Evolutionary conservation across 2,113 vertebrate genomes (phyloP).

Genomic region (Aepyceros melampus): DNA sequence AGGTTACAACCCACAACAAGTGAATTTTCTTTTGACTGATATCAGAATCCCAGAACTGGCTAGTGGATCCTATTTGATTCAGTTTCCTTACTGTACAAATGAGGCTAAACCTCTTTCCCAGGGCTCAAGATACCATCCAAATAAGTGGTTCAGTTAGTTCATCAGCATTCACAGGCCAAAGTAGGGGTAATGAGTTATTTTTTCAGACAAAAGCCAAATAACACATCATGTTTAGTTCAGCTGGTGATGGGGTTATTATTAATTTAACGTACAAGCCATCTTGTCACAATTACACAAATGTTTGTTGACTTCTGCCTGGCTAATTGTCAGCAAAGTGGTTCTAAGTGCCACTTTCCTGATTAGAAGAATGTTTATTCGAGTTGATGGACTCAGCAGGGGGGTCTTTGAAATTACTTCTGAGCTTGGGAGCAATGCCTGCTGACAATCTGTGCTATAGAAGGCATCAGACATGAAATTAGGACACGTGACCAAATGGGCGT

Average conservation of each 20-base stretch:
- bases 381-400: slow-evolving; percentile 52
- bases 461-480: neutral
- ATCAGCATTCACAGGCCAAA: neutral
- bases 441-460: neutral
- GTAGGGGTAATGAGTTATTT: neutral
- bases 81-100: neutral
- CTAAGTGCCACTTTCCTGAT: slow-evolving; percentile 69
- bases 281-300: slow-evolving; percentile 48
- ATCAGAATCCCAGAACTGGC: neutral
- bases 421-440: neutral
- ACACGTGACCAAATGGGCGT: neutral
- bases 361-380: slow-evolving; percentile 65
- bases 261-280: slow-evolving; percentile 48
- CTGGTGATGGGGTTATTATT: slow-evolving; percentile 33
- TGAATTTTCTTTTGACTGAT: neutral
- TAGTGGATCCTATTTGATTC: neutral
- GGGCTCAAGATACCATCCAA: neutral
- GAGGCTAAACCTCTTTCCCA: neutral
- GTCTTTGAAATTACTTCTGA: slow-evolving; percentile 39
- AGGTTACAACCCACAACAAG: neutral
- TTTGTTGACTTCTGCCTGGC: slow-evolving; percentile 72
- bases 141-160: neutral
- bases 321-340: slow-evolving; percentile 66
- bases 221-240: neutral
- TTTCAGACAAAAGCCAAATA: slow-evolving; percentile 22